Evolutionary conservation across 2,888 invertebrate species (phyloP).

Genomic region (Girardia tigrina): DNA sequence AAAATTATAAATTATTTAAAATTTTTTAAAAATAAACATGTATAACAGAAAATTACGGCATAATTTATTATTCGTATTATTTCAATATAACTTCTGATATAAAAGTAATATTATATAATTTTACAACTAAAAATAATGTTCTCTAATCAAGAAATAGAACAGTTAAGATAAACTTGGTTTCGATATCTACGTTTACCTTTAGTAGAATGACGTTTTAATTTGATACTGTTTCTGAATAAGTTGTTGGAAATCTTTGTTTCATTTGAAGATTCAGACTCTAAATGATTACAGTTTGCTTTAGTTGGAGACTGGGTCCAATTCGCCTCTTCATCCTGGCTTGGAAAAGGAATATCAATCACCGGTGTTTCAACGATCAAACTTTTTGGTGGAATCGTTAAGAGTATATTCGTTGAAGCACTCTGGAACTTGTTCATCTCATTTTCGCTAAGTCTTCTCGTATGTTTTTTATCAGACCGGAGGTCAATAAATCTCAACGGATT

Average conservation of each 20-base stretch:
- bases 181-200: background rate
- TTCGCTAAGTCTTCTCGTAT: background rate
- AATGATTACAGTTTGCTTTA: background rate
- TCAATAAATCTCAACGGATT: constrained; percentile 8
- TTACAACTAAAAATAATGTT: no score
- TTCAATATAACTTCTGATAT: no score
- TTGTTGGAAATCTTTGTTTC: background rate
- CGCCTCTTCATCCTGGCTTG: background rate
- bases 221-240: background rate
- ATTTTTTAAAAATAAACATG: no score
- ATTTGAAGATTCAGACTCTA: background rate
- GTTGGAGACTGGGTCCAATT: background rate
- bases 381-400: background rate
- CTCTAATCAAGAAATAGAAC: background rate
- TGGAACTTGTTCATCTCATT: background rate
- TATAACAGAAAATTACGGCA: no score
- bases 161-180: background rate
- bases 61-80: no score
- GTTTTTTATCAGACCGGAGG: background rate
- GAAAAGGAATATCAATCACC: background rate
- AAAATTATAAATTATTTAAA: no score
- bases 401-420: background rate
- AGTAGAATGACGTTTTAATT: background rate
- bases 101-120: no score
- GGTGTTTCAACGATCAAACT: background rate